Evolutionary conservation across 1,140 invertebrate species (phyloP).

Genomic region (Pristionchus pacificus): DNA sequence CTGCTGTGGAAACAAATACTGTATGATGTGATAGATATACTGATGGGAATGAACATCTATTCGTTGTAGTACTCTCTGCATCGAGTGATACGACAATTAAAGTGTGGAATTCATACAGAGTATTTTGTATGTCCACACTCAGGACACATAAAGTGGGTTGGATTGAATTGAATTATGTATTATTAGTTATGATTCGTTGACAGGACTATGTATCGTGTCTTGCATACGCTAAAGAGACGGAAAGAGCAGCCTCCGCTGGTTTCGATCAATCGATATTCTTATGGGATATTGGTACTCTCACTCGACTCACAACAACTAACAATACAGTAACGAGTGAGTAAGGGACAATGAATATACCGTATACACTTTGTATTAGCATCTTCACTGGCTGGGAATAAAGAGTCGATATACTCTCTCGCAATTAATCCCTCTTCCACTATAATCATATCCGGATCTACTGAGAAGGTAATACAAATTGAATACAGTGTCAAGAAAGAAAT

Average conservation of each 20-base stretch:
- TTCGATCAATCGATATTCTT: slow-evolving; percentile 93
- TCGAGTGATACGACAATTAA: slow-evolving; percentile 99
- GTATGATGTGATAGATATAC: too few relatives aligned
- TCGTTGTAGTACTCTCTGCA: slow-evolving; percentile 91
- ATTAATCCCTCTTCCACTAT: slow-evolving; percentile 95
- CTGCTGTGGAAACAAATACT: slow-evolving; percentile 89
- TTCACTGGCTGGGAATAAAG: slow-evolving; percentile 89
- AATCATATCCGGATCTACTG: slow-evolving; percentile 76
- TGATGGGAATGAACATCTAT: too few relatives aligned
- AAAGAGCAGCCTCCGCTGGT: slow-evolving; percentile 93
- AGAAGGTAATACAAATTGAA: slow-evolving; percentile 67
- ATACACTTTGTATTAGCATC: slow-evolving; percentile 72
- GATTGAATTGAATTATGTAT: background rate
- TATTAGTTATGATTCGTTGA: slow-evolving; percentile 16
- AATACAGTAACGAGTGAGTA: slow-evolving; percentile 89
- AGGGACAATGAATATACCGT: background rate
- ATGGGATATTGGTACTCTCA: slow-evolving; percentile 98
- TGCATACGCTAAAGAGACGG: slow-evolving; percentile 95
- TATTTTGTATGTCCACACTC: slow-evolving; percentile 86
- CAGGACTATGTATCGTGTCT: slow-evolving; percentile 93
- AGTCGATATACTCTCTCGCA: slow-evolving; percentile 95
- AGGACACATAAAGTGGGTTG: slow-evolving; percentile 78
- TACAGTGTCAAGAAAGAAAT: background rate
- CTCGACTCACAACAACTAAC: slow-evolving; percentile 91
- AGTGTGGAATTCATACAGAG: slow-evolving; percentile 99